Evolutionary conservation across 2,888 invertebrate species (phyloP).

Genomic region (Acronicta aceris): DNA sequence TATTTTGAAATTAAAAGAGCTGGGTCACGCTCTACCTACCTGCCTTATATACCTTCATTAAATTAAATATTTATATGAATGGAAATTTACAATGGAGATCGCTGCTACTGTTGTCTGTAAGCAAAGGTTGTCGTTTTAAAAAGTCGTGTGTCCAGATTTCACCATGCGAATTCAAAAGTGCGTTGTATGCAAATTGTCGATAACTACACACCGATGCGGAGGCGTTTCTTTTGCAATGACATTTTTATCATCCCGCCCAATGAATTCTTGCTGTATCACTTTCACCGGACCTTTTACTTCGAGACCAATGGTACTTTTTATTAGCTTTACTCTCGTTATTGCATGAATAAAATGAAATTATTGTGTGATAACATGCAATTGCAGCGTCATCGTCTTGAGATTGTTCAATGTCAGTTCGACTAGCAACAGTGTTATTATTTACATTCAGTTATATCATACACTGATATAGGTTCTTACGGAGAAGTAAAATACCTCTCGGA

Average conservation of each 20-base stretch:
- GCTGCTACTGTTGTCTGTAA: slow-evolving; percentile 25
- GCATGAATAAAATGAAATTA: slow-evolving; percentile 13
- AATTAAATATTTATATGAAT: slow-evolving; percentile 34
- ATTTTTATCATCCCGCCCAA: slow-evolving; percentile 67
- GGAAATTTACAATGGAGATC: slow-evolving; percentile 11
- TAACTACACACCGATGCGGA: slow-evolving; percentile 57
- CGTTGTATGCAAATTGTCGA: slow-evolving; percentile 76
- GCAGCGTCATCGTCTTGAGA: slow-evolving; percentile 20
- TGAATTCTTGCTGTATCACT: slow-evolving; percentile 54
- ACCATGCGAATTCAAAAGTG: slow-evolving; percentile 67
- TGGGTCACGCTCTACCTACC: no score
- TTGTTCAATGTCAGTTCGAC: slow-evolving; percentile 29
- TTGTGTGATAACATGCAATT: slow-evolving; percentile 30
- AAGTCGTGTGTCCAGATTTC: slow-evolving; percentile 72
- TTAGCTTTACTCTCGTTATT: slow-evolving; percentile 6
- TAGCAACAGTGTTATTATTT: slow-evolving; percentile 30
- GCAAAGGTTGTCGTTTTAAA: slow-evolving; percentile 59
- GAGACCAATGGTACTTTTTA: slow-evolving; percentile 29
- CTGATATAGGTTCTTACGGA: slow-evolving; percentile 11
- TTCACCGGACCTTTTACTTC: slow-evolving; percentile 59
- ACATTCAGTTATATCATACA: slow-evolving; percentile 18
- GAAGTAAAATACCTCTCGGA: slow-evolving; percentile 15
- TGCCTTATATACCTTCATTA: slow-evolving; percentile 47
- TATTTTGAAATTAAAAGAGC: slow-evolving; percentile 28
- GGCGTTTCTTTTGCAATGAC: slow-evolving; percentile 69